These are phyloP conservation scores for Oostethus manadensis DNA, from an alignment of 2,113 vertebrate species.

Conservation along the genomic window DNA sequence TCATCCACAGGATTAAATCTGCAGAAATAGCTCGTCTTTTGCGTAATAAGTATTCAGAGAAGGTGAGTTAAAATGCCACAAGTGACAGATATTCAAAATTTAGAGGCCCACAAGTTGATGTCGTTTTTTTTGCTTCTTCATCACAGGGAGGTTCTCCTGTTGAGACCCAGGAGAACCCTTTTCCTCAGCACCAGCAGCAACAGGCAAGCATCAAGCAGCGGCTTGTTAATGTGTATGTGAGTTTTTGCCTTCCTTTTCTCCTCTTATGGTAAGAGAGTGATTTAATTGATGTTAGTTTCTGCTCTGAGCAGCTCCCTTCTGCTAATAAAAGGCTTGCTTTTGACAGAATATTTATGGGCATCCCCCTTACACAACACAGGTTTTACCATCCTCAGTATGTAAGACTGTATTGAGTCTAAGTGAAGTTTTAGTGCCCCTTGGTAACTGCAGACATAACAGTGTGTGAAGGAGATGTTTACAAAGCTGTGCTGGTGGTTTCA, in stretches of 20 bases:
- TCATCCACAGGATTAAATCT: constrained; percentile 63
- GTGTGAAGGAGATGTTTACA: constrained; percentile 57
- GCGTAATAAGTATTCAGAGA: constrained; percentile 45
- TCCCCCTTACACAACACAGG: constrained; percentile 35
- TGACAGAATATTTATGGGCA: constrained; percentile 47
- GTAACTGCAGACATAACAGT: constrained; percentile 50
- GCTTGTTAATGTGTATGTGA: constrained; percentile 72
- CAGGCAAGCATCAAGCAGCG: constrained; percentile 65
- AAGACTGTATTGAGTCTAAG: constrained; percentile 42
- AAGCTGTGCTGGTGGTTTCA: constrained; percentile 57
- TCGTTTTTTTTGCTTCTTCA: background rate
- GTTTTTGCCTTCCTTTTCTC: constrained; percentile 47
- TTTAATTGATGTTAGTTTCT: constrained; percentile 44
- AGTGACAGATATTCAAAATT: background rate
- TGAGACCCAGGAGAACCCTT: constrained; percentile 53
- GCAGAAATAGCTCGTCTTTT: constrained; percentile 47
- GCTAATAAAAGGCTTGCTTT: constrained; percentile 57
- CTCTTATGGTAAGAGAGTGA: constrained; percentile 57
- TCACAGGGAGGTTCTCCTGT: constrained; percentile 49
- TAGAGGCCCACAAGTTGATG: background rate
- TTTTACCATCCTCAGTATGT: constrained; percentile 38
- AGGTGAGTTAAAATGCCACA: constrained; percentile 41
- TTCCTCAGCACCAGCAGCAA: constrained; percentile 53
- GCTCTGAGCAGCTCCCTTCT: constrained; percentile 39
- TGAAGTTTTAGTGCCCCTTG: constrained; percentile 61